phyloP scores from a whole-genome alignment of 1,140 invertebrate genomes.

The Portunus trituberculatus region DNA sequence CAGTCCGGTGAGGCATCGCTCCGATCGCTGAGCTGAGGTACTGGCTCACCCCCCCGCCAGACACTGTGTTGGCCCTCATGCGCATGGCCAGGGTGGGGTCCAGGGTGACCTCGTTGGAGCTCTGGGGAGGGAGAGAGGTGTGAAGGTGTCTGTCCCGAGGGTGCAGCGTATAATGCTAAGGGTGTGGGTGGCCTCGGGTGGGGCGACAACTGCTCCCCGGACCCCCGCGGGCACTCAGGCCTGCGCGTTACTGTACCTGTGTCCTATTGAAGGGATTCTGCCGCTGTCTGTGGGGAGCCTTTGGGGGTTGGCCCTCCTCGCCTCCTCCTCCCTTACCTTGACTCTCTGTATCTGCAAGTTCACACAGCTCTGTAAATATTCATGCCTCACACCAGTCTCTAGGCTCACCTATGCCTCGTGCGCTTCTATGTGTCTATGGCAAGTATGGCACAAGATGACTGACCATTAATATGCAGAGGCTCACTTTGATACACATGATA shows the following conservation, averaged over 20 bases:
- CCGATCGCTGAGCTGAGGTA: conserved; percentile 34
- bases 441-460: not conserved
- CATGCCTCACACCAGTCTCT: not conserved
- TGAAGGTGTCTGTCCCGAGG: not conserved
- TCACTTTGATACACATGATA: too few relatives aligned
- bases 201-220: not conserved
- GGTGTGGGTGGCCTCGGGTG: not conserved
- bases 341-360: conserved; percentile 52
- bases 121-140: not conserved
- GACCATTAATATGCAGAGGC: not conserved
- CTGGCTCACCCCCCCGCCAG: conserved; percentile 49
- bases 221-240: not conserved
- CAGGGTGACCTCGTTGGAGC: conserved; percentile 67
- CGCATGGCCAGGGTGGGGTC: conserved; percentile 62
- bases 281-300: conserved; percentile 55
- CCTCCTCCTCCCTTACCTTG: conserved; percentile 10
- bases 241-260: conserved; percentile 39
- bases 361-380: not conserved
- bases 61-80: conserved; percentile 72
- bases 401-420: not conserved
- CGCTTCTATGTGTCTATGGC: not conserved
- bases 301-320: conserved; percentile 52
- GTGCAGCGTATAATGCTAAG: not conserved
- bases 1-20: conserved; percentile 16
- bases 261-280: conserved; percentile 67